Conservation (phyloP, 2,888 invertebrate species). For the Phyto melanocephala region DNA sequence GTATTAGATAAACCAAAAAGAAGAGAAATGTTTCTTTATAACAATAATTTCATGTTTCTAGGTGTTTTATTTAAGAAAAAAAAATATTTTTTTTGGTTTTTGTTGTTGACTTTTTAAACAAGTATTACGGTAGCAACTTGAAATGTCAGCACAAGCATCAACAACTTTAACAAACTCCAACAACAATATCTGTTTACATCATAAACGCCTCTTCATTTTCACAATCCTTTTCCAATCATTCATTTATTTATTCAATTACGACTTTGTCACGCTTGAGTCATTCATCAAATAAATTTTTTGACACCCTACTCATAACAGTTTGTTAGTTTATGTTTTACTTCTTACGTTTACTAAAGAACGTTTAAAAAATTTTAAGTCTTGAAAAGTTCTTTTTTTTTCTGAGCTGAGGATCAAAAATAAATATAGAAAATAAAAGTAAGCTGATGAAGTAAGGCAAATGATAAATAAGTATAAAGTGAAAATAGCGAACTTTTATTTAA, state of each 20-base stretch:
- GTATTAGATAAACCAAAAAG: neutral
- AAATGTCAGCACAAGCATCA: neutral
- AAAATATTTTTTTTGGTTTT: neutral
- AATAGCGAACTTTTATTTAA: too few species aligned
- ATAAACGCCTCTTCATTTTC: conserved; percentile 45
- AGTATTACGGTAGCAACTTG: neutral
- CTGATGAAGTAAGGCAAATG: too few species aligned
- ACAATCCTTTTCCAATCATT: neutral
- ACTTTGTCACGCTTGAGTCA: neutral
- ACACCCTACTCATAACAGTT: neutral
- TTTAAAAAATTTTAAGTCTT: too few species aligned
- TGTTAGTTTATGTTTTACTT: too few species aligned
- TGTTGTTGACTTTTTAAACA: neutral
- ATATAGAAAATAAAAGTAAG: too few species aligned
- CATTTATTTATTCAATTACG: neutral
- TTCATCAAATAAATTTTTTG: neutral
- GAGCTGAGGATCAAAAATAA: too few species aligned
- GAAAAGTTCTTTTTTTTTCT: too few species aligned
- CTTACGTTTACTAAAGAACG: too few species aligned
- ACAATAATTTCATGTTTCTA: neutral
- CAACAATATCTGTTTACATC: conserved; percentile 55
- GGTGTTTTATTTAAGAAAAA: neutral
- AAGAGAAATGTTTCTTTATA: neutral
- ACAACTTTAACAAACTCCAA: conserved; percentile 10
- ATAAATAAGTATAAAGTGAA: too few species aligned